Evolutionary conservation across 1,140 invertebrate species (phyloP), one percentile per base, ranked within the genome.

Genomic region (Amphibalanus amphitrite): DNA sequence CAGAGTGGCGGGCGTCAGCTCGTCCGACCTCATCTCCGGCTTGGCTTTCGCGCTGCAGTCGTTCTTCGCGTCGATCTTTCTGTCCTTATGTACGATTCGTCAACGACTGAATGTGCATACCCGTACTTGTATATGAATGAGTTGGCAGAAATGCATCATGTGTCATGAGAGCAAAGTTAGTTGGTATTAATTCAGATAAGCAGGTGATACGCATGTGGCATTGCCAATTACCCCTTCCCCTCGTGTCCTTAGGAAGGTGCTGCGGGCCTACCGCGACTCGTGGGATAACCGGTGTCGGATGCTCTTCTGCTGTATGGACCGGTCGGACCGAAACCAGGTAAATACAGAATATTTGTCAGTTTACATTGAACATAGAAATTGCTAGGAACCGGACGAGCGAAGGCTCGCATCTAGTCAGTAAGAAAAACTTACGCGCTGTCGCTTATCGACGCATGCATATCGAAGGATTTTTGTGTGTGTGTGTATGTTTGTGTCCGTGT

Each of bases 211-310:
- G 47, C 13, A 25, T 59, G 25, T 25, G 25, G 25, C 13, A 59
- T 13, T 15, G 13, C 47, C 47, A 59, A 25, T 59, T 13, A 13
- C 65, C 10, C n/a, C 20, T 8, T 28, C 28, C 65, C 26, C 33
- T 67, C 71, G 13, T 72, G 77, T 77, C 78, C 78, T 29, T 79
- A 93, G 91, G 77, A 93, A 93, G 84, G 91, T 93, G 3, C 85
- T 93, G 75, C 82, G 90, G 74, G 90, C 90, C 17, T 94, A 94
- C 81, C 90, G 94, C 81, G 89, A 93, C 77, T 92, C 90, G 76
- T 95, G 92, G 92, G 88, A 94, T 77, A 87, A 91, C 78, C 83
- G 92, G 73, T 93, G 91, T 79, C 84, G 89, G 40, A 81, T 93
- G 71, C 79, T 94, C 0, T 94, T 93, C 77, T 95, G 92, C 80